Percentiles rank a stretch among this genome's conserved stretches.
These are phyloP conservation scores for Drosophila fuyamai DNA, from an alignment of 1,140 invertebrate genomes.

Conservation along the genomic window DNA sequence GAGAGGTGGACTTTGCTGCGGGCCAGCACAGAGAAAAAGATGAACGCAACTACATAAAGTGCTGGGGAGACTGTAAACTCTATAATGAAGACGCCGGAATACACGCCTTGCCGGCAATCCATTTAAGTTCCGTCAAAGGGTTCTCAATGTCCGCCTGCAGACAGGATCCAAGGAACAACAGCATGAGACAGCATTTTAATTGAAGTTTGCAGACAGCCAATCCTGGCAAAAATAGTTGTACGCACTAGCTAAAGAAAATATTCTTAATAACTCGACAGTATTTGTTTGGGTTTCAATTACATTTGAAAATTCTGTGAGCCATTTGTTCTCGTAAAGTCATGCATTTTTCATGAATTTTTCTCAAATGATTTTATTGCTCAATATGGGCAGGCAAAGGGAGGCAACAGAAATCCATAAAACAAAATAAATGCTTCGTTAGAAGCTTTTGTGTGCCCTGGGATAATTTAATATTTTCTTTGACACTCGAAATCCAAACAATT, in stretches of 20 bases:
- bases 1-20: constrained; percentile 50
- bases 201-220: constrained; percentile 36
- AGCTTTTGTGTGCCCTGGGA: constrained; percentile 59
- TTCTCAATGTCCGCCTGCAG: constrained; percentile 7
- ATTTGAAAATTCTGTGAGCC: constrained; percentile 11
- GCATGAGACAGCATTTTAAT: constrained; percentile 52
- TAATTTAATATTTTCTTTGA: constrained; percentile 75
- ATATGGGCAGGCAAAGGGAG: neutral
- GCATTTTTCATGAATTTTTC: constrained; percentile 19
- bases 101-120: neutral
- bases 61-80: neutral
- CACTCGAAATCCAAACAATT: constrained; percentile 64
- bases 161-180: constrained; percentile 1
- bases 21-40: constrained; percentile 19
- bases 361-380: constrained; percentile 26
- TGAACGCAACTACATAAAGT: constrained; percentile 40
- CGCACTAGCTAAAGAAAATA: constrained; percentile 1
- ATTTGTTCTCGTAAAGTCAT: constrained; percentile 37
- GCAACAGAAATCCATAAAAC: constrained; percentile 31
- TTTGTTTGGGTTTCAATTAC: constrained; percentile 11
- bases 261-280: constrained; percentile 15
- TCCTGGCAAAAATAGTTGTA: neutral
- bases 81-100: constrained; percentile 15
- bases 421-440: constrained; percentile 78
- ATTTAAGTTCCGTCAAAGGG: constrained; percentile 40